Base-by-base conservation (phyloP, 2,113 vertebrate genomes). In the Nanorana parkeri region DNA sequence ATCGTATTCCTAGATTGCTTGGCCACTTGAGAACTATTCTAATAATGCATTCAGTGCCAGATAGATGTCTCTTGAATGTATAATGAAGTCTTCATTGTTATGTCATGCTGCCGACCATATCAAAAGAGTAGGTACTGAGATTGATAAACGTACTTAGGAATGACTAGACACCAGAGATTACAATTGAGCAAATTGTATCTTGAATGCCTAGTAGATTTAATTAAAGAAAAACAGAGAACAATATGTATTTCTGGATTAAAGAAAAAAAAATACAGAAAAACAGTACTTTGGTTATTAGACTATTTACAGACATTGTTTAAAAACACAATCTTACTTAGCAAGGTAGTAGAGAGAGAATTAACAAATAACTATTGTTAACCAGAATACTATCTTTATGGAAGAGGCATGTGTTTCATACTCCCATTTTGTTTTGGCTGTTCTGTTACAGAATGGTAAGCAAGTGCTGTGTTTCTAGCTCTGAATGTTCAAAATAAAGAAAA, bases 1-100 rank as follows among this genome's bases (percentile, higher is more conserved):
- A 74, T 81, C 68, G 75, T 41, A 82, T 75, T 66, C 28, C 28
- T 75, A 82, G 80, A 82, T 82, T 82, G 80, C 71, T 63, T 67
- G 63, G 71, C 71, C 69, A 82, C 80, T 82, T 67, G 80, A 82
- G 80, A 82, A 20, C 69, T 63, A 82, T 82, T 75, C 47, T 66
- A 55, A 74, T 75, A 82, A 82, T 66, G 80, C 51, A 75, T 75
- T 82, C 80, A 75, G 80, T 75, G 21, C 80, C 60, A 75, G 71
- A 82, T 67, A 58, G 71, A 75, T 75, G 71, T 75, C 56, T 82
- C 80, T 68, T 82, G 80, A 82, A 82, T 82, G 80, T 82, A 82
- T 82, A 82, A 82, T 82, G 29, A 29, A 41, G 64, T 75, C n/a
- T 52, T 82, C 71, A 82, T 67, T 75, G 63, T 82, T 82, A 82